Base-by-base conservation (phyloP, 2,113 vertebrate species). In the Brachirus orientalis region DNA sequence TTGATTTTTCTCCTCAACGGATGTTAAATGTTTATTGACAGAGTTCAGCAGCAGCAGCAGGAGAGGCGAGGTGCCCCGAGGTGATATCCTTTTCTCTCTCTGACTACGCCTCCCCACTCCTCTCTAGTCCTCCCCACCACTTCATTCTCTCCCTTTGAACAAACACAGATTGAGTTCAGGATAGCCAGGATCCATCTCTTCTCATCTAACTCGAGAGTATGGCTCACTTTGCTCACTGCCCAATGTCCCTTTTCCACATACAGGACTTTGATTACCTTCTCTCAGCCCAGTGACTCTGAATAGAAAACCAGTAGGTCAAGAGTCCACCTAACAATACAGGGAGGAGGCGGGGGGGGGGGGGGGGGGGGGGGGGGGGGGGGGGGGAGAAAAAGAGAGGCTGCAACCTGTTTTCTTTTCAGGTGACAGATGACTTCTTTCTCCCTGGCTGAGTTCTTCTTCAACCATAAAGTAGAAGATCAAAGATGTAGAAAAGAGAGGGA, bases 21-120 rank as follows among this genome's bases (percentile, higher is more conserved):
- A 80, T 72, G 79, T 69, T 81, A 84, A 84, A 85, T 81, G 82
- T 85, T 86, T 83, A 79, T 81, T 83, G 61, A 87, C 80, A 79
- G 62, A 75, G 70, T 78, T 75, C 41, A 75, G 35, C 48, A 40
- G 73, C 12, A 1, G 50, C 51, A 2, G 50, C 46, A 58, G 53
- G 19, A 46, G 46, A 75, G 41, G 75, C 6, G 9, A 59, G 44
- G 6, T 16, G 63, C 41, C 66, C 51, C 5, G 19, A 75, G 57
- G 76, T 2, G 6, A 72, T 55, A 51, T 77, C 46, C 33, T 67
- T 68, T 65, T 17, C 43, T 48, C 61, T 72, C 10, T 36, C 43
- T 17, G 55, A 64, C 22, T 63, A n/a, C 2, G 1, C 63, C 40
- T 16, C 37, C 45, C 33, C 38, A 38, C 41, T 22, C 8, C 45